phyloP scores from a whole-genome alignment of 1,140 invertebrate genomes.

The Aricia agestis region DNA sequence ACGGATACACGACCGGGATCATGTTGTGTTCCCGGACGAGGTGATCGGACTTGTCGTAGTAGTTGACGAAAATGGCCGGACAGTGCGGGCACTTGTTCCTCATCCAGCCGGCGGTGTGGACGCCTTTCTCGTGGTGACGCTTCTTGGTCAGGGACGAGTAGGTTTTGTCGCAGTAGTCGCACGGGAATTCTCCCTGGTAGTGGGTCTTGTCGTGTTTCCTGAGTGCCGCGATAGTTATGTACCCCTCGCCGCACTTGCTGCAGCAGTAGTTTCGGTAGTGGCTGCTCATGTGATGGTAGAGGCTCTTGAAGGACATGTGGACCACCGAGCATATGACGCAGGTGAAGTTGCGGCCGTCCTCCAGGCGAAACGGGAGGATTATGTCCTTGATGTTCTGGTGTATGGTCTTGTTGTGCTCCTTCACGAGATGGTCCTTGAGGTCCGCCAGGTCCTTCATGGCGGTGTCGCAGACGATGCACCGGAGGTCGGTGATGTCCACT shows the following conservation, averaged over 20 bases:
- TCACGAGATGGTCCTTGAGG: conserved; percentile 49
- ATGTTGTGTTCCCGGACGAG: conserved; percentile 65
- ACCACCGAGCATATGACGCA: conserved; percentile 62
- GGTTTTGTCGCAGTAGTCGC: conserved; percentile 56
- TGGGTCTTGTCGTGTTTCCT: conserved; percentile 65
- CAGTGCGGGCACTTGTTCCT: conserved; percentile 72
- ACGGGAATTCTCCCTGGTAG: conserved; percentile 62
- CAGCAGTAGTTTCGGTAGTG: conserved; percentile 70
- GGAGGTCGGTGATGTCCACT: conserved; percentile 59
- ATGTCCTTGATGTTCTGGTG: conserved; percentile 65
- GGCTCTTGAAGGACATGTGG: conserved; percentile 65
- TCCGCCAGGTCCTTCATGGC: conserved; percentile 55
- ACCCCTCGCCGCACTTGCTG: conserved; percentile 61
- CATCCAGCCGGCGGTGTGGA: conserved; percentile 60
- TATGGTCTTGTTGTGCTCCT: conserved; percentile 54
- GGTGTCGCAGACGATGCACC: conserved; percentile 51
- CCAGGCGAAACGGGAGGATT: conserved; percentile 61
- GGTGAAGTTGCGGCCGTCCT: conserved; percentile 55
- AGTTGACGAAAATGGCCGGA: conserved; percentile 68
- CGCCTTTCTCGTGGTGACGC: conserved; percentile 63
- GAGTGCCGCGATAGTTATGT: conserved; percentile 63
- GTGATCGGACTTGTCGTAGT: conserved; percentile 66
- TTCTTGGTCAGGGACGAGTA: conserved; percentile 65
- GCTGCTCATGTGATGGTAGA: conserved; percentile 68
- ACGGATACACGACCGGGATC: conserved; percentile 56